phyloP scores from a whole-genome alignment of 2,888 invertebrate species.

The Andrena marginata region DNA sequence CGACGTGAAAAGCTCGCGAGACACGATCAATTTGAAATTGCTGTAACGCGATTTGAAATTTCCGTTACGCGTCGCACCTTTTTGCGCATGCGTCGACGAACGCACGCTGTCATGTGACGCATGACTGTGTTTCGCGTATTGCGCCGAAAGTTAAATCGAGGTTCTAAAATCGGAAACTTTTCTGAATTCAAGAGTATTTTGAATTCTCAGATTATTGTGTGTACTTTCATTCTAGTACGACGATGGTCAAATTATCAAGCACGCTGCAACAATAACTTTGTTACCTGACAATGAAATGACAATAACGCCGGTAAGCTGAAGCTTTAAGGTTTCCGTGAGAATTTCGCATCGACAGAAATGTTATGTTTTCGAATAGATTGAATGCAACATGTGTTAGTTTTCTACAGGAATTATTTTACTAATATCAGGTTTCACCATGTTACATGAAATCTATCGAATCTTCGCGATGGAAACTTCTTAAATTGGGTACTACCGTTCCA shows the following conservation, averaged over 20 bases:
- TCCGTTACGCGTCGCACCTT: background rate
- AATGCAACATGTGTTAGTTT: background rate
- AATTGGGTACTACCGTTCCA: conserved; percentile 64
- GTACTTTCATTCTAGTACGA: conserved; percentile 57
- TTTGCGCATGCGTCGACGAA: conserved; percentile 20
- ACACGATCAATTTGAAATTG: background rate
- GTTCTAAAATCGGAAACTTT: background rate
- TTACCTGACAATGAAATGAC: conserved; percentile 72
- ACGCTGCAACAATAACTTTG: conserved; percentile 74
- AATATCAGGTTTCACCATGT: conserved; percentile 73
- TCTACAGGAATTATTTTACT: conserved; percentile 59
- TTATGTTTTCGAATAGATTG: background rate
- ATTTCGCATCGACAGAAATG: background rate
- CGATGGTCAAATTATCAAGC: conserved; percentile 63
- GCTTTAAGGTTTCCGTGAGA: background rate
- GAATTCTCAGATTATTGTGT: background rate
- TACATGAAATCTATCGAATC: conserved; percentile 68
- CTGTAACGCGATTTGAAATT: conserved; percentile 18
- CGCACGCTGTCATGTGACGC: background rate
- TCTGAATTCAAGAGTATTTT: background rate
- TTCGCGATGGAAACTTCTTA: conserved; percentile 67
- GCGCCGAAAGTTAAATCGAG: background rate
- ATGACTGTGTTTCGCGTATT: background rate
- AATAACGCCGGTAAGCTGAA: conserved; percentile 76
- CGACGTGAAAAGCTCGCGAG: background rate